These are phyloP conservation scores for Phaetusa simplex DNA, from an alignment of 2,113 vertebrate genomes.

Conservation along the genomic window DNA sequence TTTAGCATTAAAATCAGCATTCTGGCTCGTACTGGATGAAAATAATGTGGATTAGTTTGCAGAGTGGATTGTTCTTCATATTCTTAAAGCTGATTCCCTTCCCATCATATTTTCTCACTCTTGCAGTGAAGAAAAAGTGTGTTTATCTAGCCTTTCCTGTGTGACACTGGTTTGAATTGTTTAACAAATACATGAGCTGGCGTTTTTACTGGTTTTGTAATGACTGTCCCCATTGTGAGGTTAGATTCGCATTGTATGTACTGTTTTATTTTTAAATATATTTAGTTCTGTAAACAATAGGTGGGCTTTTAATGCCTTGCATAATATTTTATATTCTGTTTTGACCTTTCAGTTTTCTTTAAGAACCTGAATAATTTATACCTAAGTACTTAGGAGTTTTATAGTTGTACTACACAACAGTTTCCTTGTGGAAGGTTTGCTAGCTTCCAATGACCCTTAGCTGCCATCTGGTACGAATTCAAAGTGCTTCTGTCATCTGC, in stretches of 20 bases:
- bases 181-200: neutral
- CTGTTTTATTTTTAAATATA: neutral
- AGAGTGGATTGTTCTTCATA: no score
- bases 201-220: neutral
- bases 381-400: conserved; percentile 52
- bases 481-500: conserved; percentile 86
- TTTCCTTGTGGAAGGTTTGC: conserved; percentile 67
- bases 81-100: no score
- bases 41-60: no score
- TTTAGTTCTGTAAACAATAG: neutral
- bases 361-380: conserved; percentile 57
- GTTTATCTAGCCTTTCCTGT: neutral
- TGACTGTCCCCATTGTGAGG: neutral
- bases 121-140: neutral
- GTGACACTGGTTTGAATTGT: neutral
- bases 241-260: neutral
- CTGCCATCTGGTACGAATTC: conserved; percentile 87
- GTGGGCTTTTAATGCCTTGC: conserved; percentile 5
- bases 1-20: no score
- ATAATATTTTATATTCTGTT: neutral
- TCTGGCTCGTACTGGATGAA: no score
- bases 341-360: conserved; percentile 51
- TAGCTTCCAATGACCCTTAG: conserved; percentile 81
- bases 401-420: conserved; percentile 44
- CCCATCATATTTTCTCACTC: neutral